Base-by-base conservation (phyloP, 1,140 invertebrate species). In the Drosophila azteca region DNA sequence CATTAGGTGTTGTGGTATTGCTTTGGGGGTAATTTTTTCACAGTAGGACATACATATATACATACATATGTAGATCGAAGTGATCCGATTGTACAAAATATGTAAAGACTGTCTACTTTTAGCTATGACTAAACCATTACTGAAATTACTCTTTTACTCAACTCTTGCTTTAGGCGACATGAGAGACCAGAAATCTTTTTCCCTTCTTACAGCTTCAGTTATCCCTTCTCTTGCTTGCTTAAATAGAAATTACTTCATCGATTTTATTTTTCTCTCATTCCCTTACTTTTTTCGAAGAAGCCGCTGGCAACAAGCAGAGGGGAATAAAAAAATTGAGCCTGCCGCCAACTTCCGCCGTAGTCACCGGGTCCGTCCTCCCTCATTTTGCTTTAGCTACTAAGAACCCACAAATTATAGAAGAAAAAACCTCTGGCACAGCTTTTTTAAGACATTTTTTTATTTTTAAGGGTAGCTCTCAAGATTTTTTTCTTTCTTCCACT, bases 181-280 rank as follows among this genome's bases (percentile, higher is more conserved):
- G 41, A 7, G 31, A 63, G 31, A 39, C 22, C 39, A 53, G 13
- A 24, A 31, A 35, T 46, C 24, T 8, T 20, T 20, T 24, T 41
- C 7, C 15, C 15, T 52, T 8, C n/a, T 17, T 9, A 6, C 26
- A 26, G 53, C 45, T 59, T 39, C 49, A 29, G n/a, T 65, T 59
- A 77, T 57, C 70, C 70, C 43, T 67, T 73, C 60, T 50, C 44
- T 9, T 41, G 49, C 63, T 54, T 64, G 58, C 68, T 77, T 84
- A 77, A 77, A 70, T 68, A 80, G 41, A 85, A 85, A 85, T 85
- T 85, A 76, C 78, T 78, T 59, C 82, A 85, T 85, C 78, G 82
- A 87, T 85, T 85, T 85, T 84, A 64, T 83, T 29, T 11, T 45
- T 62, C 55, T 45, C 35, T 46, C 55, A 63, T 77, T 69, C 60